Evolutionary conservation across 2,113 vertebrate genomes (phyloP), one percentile per base, ranked within the genome.

Genomic region (Syrmaticus mikado): DNA sequence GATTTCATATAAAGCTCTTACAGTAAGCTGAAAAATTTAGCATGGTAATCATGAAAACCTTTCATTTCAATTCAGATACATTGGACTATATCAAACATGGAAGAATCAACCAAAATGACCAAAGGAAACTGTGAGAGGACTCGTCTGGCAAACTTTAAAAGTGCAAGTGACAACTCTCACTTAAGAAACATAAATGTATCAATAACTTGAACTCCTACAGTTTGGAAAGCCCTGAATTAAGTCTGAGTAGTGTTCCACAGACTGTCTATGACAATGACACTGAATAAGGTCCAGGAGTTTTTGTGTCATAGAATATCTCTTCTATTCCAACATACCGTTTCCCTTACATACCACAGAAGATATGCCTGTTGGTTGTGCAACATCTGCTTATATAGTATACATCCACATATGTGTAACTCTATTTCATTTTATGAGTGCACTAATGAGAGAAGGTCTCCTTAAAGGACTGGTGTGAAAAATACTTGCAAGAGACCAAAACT

Each of bases 1-100:
- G 71, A n/a, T 17, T 55, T 89, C 64, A 84, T 83, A 94, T 72
- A 92, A 66, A 90, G 13, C 7, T 90, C 91, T 94, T 85, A 17
- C 40, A 76, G 36, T 65, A 90, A 17, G 3, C 18, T 45, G 41
- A 73, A 89, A 90, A 85, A 50, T 28, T 83, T n/a, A 74, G 58
- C n/a, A 70, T 55, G 48, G 24, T 76, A 85, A 89, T 86, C 85
- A 61, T 4, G 62, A 52, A 94, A 68, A 86, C 7, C 48, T 52
- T 84, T 57, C 89, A 67, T 74, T 81, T 84, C 58, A 28, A 52
- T 81, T 84, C 61, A 30, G 55, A 90, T 40, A 28, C 20, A 66
- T 11, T 7, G 1, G 1, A 3, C 73, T 71, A 84, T 32, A 58
- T 48, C 64, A 92, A 45, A 43, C 30, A 4, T 61, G n/a, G 32